A percentile compares a stretch with the other conserved stretches of the same genome.
Conservation (phyloP, 1,140 invertebrate genomes). For the Helicorthomorpha holstii region DNA sequence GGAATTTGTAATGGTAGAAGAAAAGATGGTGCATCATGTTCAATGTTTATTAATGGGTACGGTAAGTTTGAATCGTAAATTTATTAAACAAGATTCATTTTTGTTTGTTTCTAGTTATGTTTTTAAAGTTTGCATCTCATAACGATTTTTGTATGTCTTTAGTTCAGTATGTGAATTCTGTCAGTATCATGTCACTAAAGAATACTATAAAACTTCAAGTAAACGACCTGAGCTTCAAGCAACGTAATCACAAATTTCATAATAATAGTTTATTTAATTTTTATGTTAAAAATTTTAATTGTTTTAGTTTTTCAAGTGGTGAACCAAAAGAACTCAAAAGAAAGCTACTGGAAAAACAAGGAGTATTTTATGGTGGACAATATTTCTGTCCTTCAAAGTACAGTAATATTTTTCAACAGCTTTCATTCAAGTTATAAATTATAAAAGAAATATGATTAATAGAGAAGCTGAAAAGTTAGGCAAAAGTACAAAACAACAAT, state of each 20-base stretch:
- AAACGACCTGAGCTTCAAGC: slow-evolving; percentile 54
- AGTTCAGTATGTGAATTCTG: slow-evolving; percentile 54
- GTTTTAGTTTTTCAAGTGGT: slow-evolving; percentile 18
- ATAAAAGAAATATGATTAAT: too few species aligned
- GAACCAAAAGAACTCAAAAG: slow-evolving; percentile 21
- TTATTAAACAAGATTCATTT: too few species aligned
- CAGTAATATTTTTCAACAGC: too few species aligned
- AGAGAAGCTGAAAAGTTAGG: too few species aligned
- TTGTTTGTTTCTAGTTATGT: too few species aligned
- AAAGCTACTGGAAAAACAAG: slow-evolving; percentile 18
- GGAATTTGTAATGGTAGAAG: slow-evolving; percentile 51
- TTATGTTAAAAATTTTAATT: slow-evolving; percentile 3
- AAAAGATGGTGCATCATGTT: slow-evolving; percentile 22
- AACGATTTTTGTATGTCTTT: background rate
- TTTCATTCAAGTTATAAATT: too few species aligned
- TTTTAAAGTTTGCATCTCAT: background rate
- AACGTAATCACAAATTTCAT: slow-evolving; percentile 15
- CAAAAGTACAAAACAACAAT: too few species aligned
- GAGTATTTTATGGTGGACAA: slow-evolving; percentile 24
- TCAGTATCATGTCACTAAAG: slow-evolving; percentile 72
- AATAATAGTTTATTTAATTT: background rate
- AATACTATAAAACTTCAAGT: slow-evolving; percentile 59
- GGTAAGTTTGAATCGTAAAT: too few species aligned
- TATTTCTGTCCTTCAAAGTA: slow-evolving; percentile 4
- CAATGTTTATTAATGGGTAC: slow-evolving; percentile 24